Base-by-base conservation (phyloP, 37 sponge, comb jelly and placozoan genomes). In the Spongilla lacustris region DNA sequence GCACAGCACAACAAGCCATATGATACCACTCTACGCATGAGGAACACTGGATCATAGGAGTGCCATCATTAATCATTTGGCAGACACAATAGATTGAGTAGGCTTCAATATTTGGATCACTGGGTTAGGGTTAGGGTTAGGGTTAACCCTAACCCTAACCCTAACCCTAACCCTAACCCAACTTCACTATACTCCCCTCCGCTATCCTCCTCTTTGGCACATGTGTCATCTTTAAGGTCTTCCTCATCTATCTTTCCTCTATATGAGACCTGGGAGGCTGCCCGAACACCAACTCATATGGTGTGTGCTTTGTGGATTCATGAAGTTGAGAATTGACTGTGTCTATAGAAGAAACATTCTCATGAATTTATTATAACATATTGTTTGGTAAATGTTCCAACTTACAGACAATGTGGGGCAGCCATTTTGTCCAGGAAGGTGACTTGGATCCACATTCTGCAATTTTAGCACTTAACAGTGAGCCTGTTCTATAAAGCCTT, bases 331-430 rank as follows among this genome's bases (percentile, higher is more conserved):
- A 81, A 76, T 81, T 87, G 58, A 87, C 73, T 25, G 82, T 72
- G 69, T 87, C 88, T 87, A 48, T 17, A 70, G 35, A 71, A 84
- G 41, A 41, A 41, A 41, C 41, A 41, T 9, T 41, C 41, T 41
- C 41, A 41, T 41, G 41, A 41, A 41, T 41, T 41, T 41, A 41
- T 41, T 3, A 41, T 41, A n/a, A n/a, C n/a, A n/a, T 41, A 41
- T 9, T 6, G 6, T 41, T 9, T 41, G 3, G 41, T 41, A 41
- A 78, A 27, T 23, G 23, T 8, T 37, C 14, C 30, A 71, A 36
- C 85, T 85, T 76, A 85, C 85, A n/a, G n/a, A n/a, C n/a, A 85
- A 85, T 85, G 78, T 58, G 85, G 32, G 85, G 78, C 10, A 85
- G 68, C 85, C 66, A 77, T 24, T 13, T n/a, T 33, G 41, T 28